These are phyloP conservation scores for Pseudonaja textilis DNA, from an alignment of 2,113 vertebrate species.

Conservation along the genomic window DNA sequence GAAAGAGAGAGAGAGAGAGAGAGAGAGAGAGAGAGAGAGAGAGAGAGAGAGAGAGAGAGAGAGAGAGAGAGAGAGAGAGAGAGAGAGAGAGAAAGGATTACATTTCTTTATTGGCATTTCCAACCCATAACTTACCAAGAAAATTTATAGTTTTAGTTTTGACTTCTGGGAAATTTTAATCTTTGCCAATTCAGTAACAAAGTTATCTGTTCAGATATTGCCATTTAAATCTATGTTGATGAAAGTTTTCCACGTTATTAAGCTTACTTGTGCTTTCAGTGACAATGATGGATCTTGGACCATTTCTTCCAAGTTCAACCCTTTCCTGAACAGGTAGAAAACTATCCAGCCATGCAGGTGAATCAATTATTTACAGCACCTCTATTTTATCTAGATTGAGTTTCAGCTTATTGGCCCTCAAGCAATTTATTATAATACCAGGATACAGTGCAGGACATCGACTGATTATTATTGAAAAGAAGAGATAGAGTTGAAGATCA, in stretches of 20 bases:
- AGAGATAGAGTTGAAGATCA: neutral
- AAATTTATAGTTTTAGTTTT: neutral
- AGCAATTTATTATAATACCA: neutral
- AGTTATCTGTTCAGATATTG: neutral
- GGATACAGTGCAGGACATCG: neutral
- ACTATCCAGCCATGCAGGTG: neutral
- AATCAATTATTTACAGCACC: neutral
- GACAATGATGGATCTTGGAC: neutral
- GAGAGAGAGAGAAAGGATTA: neutral
- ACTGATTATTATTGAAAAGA: neutral
- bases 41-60: no score
- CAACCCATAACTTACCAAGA: neutral
- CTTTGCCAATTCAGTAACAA: neutral
- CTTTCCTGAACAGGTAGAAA: neutral
- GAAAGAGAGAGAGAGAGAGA: no score
- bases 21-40: fast-evolving
- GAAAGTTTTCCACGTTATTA: neutral
- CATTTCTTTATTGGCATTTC: neutral
- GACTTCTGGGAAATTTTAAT: neutral
- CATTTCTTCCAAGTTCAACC: neutral
- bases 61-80: fast-evolving
- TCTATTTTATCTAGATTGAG: neutral
- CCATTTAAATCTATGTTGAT: neutral
- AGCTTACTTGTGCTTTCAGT: neutral
- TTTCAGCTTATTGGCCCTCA: neutral